Conservation (phyloP, 2,113 vertebrate genomes). For the Megaptera novaeangliae region DNA sequence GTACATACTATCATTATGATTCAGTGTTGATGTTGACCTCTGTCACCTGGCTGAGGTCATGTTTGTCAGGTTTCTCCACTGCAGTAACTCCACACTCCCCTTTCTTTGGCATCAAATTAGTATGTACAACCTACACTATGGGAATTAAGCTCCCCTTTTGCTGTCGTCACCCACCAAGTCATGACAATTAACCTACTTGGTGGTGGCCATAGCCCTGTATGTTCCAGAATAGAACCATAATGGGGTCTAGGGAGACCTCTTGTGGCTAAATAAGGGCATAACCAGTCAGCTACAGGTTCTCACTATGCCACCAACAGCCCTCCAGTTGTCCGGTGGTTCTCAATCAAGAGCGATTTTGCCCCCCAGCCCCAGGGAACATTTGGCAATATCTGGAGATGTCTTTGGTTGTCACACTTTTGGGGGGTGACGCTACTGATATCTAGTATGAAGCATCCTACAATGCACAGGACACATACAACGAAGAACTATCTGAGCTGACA, state of each 20-base stretch:
- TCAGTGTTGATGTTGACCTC: neutral
- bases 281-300: neutral
- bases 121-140: neutral
- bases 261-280: neutral
- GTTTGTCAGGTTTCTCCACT: neutral
- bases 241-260: slow-evolving; percentile 67
- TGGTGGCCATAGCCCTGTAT: neutral
- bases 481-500: neutral
- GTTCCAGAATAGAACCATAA: neutral
- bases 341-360: neutral
- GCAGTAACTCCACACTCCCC: neutral
- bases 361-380: neutral
- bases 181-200: neutral
- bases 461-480: neutral
- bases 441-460: neutral
- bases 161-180: neutral
- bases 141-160: neutral
- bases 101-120: neutral
- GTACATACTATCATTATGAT: neutral
- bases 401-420: neutral
- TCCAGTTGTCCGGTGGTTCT: neutral
- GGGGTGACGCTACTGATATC: neutral
- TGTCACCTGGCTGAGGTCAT: neutral
- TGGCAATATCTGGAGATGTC: neutral
- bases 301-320: accelerated